Base-by-base conservation (phyloP, 2,113 vertebrate genomes). In the Rutilus rutilus region DNA sequence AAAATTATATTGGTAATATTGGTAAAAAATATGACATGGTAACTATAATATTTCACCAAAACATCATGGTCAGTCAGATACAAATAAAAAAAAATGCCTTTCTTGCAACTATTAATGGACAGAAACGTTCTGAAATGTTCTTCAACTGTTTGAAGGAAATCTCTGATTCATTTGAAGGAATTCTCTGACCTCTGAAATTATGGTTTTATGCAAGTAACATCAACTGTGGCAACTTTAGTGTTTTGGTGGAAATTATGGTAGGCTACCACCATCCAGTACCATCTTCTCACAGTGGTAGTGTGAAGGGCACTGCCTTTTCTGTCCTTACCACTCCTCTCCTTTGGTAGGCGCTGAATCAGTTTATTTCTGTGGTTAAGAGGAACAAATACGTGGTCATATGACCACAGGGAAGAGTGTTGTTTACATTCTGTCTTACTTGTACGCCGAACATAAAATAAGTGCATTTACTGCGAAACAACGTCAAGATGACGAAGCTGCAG, bases 401-500 rank as follows among this genome's bases (percentile, higher is more conserved):
- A 82, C 45, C 19, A 54, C 45, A n/a, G 23, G 12, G 14, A 73
- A 36, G 27, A 15, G 17, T 39, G 50, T 83, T 39, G 50, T 83
- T 83, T 83, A 73, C 30, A 25, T 82, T 82, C 42, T 50, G 17
- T 10, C 23, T 39, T 36, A 33, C 62, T 25, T 25, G 5, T 27
- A 64, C 59, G 39, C 59, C 39, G 59, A 64, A 47, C 64, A 36
- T 27, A 65, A 81, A 27, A 64, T 65, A 65, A 64, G 8, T 6
- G 57, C 1, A 14, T 30, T 17, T 19, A 9, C 75, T 36, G 17
- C 75, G 25, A 54, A 25, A 25, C 25, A 3, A 25, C 36, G 65
- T 15, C 30, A 73, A 73, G 52, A 89, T 89, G 88, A 82, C 86
- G 9, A 85, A 78, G 62, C 79, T 85, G 30, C 71, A 85, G 45